These are phyloP conservation scores for Cichlasoma orientale DNA, from an alignment of 2,797 vertebrate genomes.

Conservation along the genomic window DNA sequence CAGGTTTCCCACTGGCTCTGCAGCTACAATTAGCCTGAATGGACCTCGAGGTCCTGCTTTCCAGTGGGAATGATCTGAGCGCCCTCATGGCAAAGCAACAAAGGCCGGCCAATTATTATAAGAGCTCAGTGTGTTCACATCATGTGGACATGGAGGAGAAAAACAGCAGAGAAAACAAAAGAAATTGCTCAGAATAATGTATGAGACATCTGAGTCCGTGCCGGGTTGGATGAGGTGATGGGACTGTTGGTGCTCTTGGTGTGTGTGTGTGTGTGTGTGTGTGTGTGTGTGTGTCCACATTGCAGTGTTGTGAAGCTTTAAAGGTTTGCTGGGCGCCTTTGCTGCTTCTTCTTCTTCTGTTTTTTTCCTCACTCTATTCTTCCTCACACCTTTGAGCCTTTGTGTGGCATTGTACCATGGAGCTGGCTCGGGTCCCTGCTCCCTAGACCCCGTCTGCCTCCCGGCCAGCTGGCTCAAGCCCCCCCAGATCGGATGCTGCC, in stretches of 20 bases:
- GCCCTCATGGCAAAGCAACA: constrained; percentile 75
- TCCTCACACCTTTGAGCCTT: constrained; percentile 83
- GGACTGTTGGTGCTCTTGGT: constrained; percentile 42
- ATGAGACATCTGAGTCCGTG: constrained; percentile 80
- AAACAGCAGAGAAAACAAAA: constrained; percentile 68
- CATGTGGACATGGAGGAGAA: constrained; percentile 69
- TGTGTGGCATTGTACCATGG: constrained; percentile 80
- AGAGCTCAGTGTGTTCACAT: constrained; percentile 73
- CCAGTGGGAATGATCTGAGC: constrained; percentile 73
- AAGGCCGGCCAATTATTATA: constrained; percentile 76
- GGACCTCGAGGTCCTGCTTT: constrained; percentile 56
- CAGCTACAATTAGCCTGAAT: constrained; percentile 74
- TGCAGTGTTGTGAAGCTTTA: constrained; percentile 73
- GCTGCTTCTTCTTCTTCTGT: constrained; percentile 60
- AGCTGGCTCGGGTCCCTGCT: constrained; percentile 79
- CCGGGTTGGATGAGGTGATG: constrained; percentile 33
- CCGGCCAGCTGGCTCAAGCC: constrained; percentile 80
- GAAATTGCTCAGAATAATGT: constrained; percentile 80
- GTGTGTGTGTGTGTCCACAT: constrained; percentile 69
- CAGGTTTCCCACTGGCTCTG: constrained; percentile 49
- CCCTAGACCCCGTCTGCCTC: constrained; percentile 79
- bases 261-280: constrained; percentile 11
- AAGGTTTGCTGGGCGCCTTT: constrained; percentile 76
- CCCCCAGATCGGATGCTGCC: constrained; percentile 74
- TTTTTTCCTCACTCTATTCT: constrained; percentile 69